Base-by-base conservation (phyloP, 2,797 vertebrate species). In the Hyperoplus lanceolatus region DNA sequence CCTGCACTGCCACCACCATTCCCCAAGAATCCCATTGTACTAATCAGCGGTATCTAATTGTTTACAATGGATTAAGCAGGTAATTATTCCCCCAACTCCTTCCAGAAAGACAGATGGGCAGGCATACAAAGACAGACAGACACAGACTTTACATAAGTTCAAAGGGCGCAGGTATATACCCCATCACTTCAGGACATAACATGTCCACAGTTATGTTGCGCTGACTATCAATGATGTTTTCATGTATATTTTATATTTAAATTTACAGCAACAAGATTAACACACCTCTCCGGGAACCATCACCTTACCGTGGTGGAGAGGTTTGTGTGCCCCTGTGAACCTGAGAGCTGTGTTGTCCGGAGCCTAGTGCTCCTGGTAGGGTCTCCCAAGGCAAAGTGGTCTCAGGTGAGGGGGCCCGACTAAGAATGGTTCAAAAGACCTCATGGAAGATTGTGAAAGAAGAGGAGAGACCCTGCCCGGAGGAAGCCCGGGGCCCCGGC, bases 11-110 rank as follows among this genome's bases (percentile, higher is more conserved):
- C 61, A 49, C 53, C 50, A 41, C 75, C 77, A 54, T 86, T 86
- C 88, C 81, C 86, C 82, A 71, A 87, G 87, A 90, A 91, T 76
- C 80, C 80, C 77, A 87, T 84, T 88, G 83, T 80, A 84, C 92
- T 93, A 95, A 95, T 95, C 91, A 87, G 78, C 79, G 87, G 91
- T 83, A 95, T 94, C 92, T 93, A 93, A 94, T 94, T 92, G 87
- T 85, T 80, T 75, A 74, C 69, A 90, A 90, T 86, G 90, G 90
- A 94, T 94, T 92, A 93, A 79, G 84, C 80, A 93, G 90, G 89
- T 93, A 94, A 94, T 95, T 92, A 93, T 92, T 93, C 89, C 90
- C 91, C 83, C 5, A 72, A 90, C 77, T 88, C 86, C 75, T 89
- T 70, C 65, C 75, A 80, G 84, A 76, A 84, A 87, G 73, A 84